Conservation (phyloP, 1,140 invertebrate genomes). For the Lepidotrigona ventralis region DNA sequence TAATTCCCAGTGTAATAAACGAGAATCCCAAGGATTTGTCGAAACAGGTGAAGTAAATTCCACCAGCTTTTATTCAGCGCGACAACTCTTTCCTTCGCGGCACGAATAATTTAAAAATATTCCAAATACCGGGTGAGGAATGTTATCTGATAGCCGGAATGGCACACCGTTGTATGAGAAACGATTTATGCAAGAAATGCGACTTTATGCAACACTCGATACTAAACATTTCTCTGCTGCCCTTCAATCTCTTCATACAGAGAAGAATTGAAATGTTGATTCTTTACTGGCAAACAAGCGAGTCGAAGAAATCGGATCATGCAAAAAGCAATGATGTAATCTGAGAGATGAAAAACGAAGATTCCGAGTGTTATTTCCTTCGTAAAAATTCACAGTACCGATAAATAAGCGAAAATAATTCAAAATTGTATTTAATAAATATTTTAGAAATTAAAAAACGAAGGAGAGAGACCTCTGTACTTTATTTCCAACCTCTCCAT, state of each 20-base stretch:
- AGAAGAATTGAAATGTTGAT: neutral
- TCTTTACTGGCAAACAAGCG: too few species aligned
- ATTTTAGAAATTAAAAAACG: too few species aligned
- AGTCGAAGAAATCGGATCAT: too few species aligned
- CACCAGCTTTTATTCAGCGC: neutral
- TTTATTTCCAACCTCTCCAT: too few species aligned
- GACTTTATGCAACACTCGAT: constrained; percentile 40
- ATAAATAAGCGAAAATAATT: too few species aligned
- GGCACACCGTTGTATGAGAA: neutral
- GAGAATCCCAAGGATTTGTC: constrained; percentile 13
- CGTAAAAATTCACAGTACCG: too few species aligned
- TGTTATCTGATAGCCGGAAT: neutral
- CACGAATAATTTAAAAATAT: constrained; percentile 20
- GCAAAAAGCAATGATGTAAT: too few species aligned
- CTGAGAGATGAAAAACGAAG: too few species aligned
- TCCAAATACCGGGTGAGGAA: constrained; percentile 14
- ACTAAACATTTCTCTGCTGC: neutral
- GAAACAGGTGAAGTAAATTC: neutral
- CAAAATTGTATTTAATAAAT: too few species aligned
- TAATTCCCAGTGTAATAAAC: constrained; percentile 6
- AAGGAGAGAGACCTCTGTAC: too few species aligned
- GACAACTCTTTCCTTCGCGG: neutral
- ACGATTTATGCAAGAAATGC: neutral
- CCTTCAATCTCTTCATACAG: neutral
- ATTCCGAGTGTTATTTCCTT: too few species aligned